phyloP scores from a whole-genome alignment of 2,888 invertebrate genomes.

The Gymnosoma rotundatum region DNA sequence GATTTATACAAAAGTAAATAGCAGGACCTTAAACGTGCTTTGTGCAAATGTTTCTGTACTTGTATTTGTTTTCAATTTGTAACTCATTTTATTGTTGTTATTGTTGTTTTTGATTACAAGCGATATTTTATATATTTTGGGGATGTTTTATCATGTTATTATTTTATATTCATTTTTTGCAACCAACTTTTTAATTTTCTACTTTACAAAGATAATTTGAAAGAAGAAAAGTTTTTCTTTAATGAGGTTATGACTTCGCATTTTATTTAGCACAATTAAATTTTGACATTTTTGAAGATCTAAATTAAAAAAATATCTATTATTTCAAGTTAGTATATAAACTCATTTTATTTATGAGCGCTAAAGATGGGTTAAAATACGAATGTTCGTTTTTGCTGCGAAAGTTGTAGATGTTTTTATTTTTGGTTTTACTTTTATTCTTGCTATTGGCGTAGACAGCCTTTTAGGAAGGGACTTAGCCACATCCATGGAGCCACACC shows the following conservation, averaged over 20 bases:
- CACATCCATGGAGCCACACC: no score
- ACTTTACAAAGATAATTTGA: neutral
- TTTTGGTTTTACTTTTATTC: no score
- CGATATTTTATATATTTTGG: slow-evolving; percentile 39
- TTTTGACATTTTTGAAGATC: no score
- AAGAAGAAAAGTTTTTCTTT: neutral
- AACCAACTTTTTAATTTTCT: slow-evolving; percentile 1
- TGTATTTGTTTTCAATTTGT: slow-evolving; percentile 61
- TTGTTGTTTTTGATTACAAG: neutral
- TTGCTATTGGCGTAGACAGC: no score
- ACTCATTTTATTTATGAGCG: no score
- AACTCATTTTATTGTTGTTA: slow-evolving; percentile 18
- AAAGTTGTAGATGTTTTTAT: no score
- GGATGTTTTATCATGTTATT: slow-evolving; percentile 46
- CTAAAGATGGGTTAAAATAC: no score
- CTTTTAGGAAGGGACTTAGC: no score
- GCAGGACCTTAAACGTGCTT: slow-evolving; percentile 59
- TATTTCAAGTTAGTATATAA: no score
- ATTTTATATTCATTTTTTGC: slow-evolving; percentile 13
- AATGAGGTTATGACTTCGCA: neutral
- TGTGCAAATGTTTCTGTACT: slow-evolving; percentile 76
- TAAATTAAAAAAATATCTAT: no score
- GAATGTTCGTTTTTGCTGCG: no score
- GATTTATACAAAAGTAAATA: slow-evolving; percentile 22
- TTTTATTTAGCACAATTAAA: no score